Conservation (phyloP, 2,797 vertebrate species). For the Mus caroli region DNA sequence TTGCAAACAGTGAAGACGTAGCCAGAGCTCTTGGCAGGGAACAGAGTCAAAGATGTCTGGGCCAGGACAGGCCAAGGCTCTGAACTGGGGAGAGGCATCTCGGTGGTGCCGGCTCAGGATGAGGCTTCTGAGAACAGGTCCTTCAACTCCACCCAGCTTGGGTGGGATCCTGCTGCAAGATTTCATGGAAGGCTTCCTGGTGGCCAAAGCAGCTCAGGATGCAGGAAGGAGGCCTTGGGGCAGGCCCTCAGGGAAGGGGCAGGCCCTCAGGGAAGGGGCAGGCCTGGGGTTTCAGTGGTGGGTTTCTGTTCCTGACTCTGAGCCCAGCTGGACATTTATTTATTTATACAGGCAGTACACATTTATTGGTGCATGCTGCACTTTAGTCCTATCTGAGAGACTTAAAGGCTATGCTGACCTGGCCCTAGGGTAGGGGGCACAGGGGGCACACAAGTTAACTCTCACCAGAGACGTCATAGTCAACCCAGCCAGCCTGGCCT, state of each 20-base stretch:
- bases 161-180: not conserved
- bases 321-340: not conserved
- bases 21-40: not conserved
- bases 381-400: constrained; percentile 27
- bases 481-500: not conserved
- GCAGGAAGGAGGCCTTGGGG: constrained; percentile 4
- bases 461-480: not conserved
- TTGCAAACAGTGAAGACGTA: constrained; percentile 78
- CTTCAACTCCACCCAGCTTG: not conserved
- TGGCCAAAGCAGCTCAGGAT: not conserved
- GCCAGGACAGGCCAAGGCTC: constrained; percentile 49
- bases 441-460: not conserved
- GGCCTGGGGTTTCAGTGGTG: not conserved
- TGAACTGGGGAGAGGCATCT: constrained; percentile 39
- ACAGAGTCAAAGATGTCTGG: not conserved
- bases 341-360: not conserved
- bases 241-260: not conserved
- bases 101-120: not conserved
- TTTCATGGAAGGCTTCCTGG: not conserved
- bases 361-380: not conserved
- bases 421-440: not conserved
- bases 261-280: not conserved
- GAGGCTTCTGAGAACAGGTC: not conserved
- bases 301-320: not conserved
- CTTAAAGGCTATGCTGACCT: not conserved